These are phyloP conservation scores for Urocyon cinereoargenteus DNA, from an alignment of 2,797 vertebrate species.

Conservation along the genomic window DNA sequence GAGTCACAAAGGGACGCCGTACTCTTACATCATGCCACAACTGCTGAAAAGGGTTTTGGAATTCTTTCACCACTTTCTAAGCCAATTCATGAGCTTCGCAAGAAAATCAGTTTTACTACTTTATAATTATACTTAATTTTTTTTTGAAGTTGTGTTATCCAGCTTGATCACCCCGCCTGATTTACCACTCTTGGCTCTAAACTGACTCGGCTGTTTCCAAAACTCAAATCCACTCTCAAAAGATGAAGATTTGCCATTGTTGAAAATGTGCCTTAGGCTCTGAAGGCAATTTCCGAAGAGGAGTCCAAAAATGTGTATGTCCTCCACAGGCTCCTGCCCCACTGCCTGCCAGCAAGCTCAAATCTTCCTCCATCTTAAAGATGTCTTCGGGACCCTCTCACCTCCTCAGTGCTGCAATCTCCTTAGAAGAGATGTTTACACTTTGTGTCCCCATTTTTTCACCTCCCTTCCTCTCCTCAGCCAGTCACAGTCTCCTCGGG, in stretches of 20 bases:
- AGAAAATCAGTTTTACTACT: constrained; percentile 73
- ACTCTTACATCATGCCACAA: not conserved
- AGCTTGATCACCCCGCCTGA: constrained; percentile 76
- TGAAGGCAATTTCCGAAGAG: constrained; percentile 76
- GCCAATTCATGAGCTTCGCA: constrained; percentile 71
- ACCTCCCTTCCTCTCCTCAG: not conserved
- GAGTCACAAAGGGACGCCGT: not conserved
- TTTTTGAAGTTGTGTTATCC: constrained; percentile 60
- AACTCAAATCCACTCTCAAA: constrained; percentile 76
- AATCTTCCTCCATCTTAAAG: not conserved
- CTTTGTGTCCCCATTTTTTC: not conserved
- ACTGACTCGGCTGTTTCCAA: constrained; percentile 57
- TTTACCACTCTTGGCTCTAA: constrained; percentile 78
- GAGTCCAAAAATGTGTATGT: constrained; percentile 70
- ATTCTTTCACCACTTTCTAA: constrained; percentile 72
- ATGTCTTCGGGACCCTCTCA: not conserved
- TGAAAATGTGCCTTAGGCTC: constrained; percentile 78
- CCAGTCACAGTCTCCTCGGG: not conserved
- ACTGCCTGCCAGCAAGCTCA: not conserved
- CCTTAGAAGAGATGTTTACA: not conserved
- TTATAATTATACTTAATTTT: constrained; percentile 70
- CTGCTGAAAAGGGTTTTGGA: constrained; percentile 3
- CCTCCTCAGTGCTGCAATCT: not conserved
- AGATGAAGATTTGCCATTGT: constrained; percentile 73
- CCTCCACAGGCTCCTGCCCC: not conserved